Evolutionary conservation across 2,888 invertebrate genomes (phyloP).

Genomic region (Ophion ventricosus): DNA sequence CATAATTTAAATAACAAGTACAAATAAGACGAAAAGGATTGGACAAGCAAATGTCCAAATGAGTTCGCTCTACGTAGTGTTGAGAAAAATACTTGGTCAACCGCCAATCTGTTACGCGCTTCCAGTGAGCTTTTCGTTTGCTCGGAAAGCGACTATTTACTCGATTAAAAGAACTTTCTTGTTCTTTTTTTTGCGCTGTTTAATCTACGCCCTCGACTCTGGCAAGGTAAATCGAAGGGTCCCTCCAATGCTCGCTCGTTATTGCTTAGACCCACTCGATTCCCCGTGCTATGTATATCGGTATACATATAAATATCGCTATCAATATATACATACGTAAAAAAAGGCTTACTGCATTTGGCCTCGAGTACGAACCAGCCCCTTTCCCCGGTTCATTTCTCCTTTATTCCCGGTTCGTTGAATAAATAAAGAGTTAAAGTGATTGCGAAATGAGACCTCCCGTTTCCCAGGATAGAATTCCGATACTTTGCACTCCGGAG

Average conservation of each 20-base stretch:
- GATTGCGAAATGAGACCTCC: constrained; percentile 40
- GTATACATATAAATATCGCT: background rate
- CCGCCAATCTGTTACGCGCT: background rate
- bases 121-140: background rate
- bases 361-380: constrained; percentile 9
- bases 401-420: background rate
- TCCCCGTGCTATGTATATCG: background rate
- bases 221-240: constrained; percentile 27
- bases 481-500: constrained; percentile 30
- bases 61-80: background rate
- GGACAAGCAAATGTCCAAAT: background rate
- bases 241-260: constrained; percentile 11
- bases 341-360: constrained; percentile 22
- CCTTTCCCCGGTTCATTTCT: background rate
- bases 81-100: background rate
- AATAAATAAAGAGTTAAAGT: constrained; percentile 51
- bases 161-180: constrained; percentile 21
- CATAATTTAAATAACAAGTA: background rate
- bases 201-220: constrained; percentile 16
- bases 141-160: constrained; percentile 8
- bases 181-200: background rate
- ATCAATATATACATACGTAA: background rate
- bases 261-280: constrained; percentile 37
- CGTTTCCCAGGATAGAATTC: constrained; percentile 28
- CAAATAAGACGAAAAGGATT: background rate